Evolutionary conservation across 2,113 vertebrate species (phyloP).

Genomic region (Thamnaconus septentrionalis): DNA sequence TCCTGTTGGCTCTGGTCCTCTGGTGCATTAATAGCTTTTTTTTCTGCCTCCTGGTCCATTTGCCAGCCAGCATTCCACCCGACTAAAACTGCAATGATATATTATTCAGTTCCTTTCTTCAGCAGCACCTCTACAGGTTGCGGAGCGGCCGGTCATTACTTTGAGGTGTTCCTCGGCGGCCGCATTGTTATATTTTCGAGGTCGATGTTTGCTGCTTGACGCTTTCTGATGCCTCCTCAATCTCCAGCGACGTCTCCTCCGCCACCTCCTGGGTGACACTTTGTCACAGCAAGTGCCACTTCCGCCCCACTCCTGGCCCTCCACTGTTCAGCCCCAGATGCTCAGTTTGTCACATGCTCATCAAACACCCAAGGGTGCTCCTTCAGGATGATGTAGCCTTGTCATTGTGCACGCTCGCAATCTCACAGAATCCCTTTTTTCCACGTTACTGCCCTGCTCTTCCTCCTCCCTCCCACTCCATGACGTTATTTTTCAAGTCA

Average conservation of each 20-base stretch:
- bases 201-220: slow-evolving; percentile 39
- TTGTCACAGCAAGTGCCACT: slow-evolving; percentile 50
- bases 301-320: slow-evolving; percentile 16
- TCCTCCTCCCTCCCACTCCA: not conserved
- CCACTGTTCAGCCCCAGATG: slow-evolving; percentile 43
- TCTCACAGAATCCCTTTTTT: not conserved
- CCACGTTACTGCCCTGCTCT: slow-evolving; percentile 14
- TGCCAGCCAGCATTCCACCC: too few relatives aligned
- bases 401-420: slow-evolving; percentile 1
- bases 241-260: slow-evolving; percentile 21
- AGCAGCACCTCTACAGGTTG: slow-evolving; percentile 8
- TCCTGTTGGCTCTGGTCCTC: too few relatives aligned
- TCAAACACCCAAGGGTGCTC: slow-evolving; percentile 25
- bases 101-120: slow-evolving; percentile 10
- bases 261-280: slow-evolving; percentile 44
- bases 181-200: too few relatives aligned
- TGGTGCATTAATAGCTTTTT: too few relatives aligned
- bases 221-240: slow-evolving; percentile 46
- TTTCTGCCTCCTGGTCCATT: too few relatives aligned
- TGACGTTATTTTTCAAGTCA: slow-evolving; percentile 28
- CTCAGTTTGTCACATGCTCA: slow-evolving; percentile 43
- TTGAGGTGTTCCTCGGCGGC: slow-evolving; percentile 36
- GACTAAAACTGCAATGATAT: too few relatives aligned
- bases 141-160: slow-evolving; percentile 11
- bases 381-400: slow-evolving; percentile 32